Base-by-base conservation (phyloP, 2,113 vertebrate genomes). In the Catharus minimus region DNA sequence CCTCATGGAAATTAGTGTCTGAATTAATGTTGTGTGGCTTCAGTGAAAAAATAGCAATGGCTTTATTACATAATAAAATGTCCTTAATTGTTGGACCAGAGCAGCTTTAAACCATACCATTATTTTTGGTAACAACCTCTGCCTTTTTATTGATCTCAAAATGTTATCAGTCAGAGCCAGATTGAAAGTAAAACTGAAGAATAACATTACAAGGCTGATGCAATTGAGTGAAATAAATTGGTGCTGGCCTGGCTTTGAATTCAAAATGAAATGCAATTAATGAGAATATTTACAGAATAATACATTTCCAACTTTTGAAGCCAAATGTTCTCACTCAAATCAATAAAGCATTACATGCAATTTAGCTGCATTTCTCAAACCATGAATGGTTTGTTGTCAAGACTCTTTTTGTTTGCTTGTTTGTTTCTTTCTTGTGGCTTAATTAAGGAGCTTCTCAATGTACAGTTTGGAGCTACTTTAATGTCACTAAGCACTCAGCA, bases 41-140 rank as follows among this genome's bases (percentile, higher is more conserved):
- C 69, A 57, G 62, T 61, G 66, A 94, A 86, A 95, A 95, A 96
- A 92, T 62, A 58, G 21, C 68, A 55, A 36, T 52, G 58, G 30
- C 82, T 97, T 97, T 97, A 97, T 96, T 96, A 57, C 71, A 58
- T 91, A 97, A 95, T 98, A 97, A 98, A 97, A 94, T 81, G 79
- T 55, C 92, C 96, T 96, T 96, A 98, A 98, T 97, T 97, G 93
- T 95, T 96, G 81, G 90, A 96, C 81, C 84, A 93, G 82, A 94
- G 84, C 76, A 96, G 86, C 65, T 98, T 97, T 98, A 97, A 94
- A 97, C 89, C 41, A 86, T 84, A 78, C 60, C 85, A 94, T 97
- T 97, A 95, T 78, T 97, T 98, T 96, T 82, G 57, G 95, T 94
- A 96, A 93, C 88, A 96, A 74, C 77, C 69, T 81, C 77, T 97